These are phyloP conservation scores for Dasypolia templi DNA, from an alignment of 2,888 invertebrate species.

Conservation along the genomic window DNA sequence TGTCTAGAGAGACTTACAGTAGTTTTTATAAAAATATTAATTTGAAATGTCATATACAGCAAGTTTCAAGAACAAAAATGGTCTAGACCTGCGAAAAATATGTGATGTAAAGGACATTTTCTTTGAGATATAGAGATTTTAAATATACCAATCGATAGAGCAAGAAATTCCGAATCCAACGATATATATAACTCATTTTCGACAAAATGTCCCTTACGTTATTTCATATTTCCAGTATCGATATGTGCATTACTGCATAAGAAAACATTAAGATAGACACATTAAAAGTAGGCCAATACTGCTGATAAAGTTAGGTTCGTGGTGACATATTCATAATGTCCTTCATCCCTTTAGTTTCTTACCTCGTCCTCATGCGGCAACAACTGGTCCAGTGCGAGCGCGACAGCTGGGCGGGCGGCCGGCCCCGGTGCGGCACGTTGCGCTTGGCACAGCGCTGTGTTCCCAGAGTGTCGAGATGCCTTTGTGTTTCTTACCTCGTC, in stretches of 20 bases:
- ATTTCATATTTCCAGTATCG: no score
- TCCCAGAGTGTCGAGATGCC: conserved; percentile 94
- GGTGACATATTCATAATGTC: neutral
- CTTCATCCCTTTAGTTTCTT: rapidly evolving
- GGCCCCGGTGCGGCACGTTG: conserved; percentile 90
- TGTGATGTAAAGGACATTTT: no score
- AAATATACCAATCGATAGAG: no score
- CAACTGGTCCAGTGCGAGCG: conserved; percentile 90
- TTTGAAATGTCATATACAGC: no score
- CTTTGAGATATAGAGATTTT: no score
- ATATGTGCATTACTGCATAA: neutral
- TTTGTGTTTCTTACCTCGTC: conserved; percentile 76
- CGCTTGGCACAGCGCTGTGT: conserved; percentile 93
- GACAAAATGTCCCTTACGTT: no score
- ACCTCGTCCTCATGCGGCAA: conserved; percentile 90
- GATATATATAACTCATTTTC: no score
- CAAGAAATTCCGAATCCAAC: no score
- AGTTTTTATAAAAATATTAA: no score
- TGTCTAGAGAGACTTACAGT: no score
- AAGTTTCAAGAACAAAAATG: no score
- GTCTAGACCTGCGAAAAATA: no score
- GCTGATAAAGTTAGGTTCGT: neutral
- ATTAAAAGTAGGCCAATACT: neutral
- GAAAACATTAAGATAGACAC: neutral
- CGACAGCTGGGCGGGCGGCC: conserved; percentile 82